Percentiles rank a stretch among this genome's conserved stretches.
Evolutionary conservation across 2,888 invertebrate genomes (phyloP).

Genomic region (Pherbina coryleti): DNA sequence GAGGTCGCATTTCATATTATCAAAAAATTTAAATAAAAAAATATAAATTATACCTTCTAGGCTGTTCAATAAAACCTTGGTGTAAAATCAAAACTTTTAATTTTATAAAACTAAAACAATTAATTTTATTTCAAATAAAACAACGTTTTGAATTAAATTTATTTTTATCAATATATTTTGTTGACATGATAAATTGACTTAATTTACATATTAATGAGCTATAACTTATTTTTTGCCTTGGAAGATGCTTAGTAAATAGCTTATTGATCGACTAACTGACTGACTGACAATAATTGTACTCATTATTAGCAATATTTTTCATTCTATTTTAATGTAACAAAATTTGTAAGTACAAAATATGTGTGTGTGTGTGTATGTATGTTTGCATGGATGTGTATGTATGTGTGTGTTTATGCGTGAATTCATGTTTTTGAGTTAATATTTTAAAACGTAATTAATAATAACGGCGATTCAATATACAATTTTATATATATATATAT

Average conservation of each 20-base stretch:
- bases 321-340: conserved; percentile 10
- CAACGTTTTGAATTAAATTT: background rate
- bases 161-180: conserved; percentile 24
- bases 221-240: background rate
- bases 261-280: background rate
- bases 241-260: conserved; percentile 17
- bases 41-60: no score
- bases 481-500: conserved; percentile 4
- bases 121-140: background rate
- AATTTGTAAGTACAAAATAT: conserved; percentile 34
- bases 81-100: no score
- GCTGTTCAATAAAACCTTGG: no score
- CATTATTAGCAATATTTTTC: conserved; percentile 16
- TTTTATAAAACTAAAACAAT: no score
- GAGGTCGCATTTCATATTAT: no score
- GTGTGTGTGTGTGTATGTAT: background rate
- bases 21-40: no score
- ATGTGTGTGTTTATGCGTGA: background rate
- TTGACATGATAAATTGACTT: conserved; percentile 33
- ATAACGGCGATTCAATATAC: conserved; percentile 13
- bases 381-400: background rate
- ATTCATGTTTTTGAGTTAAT: background rate
- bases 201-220: conserved; percentile 8
- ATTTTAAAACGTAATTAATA: conserved; percentile 9
- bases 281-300: conserved; percentile 37